These are phyloP conservation scores for Galerucella nymphaeae DNA, from an alignment of 2,888 invertebrate species.

Conservation along the genomic window DNA sequence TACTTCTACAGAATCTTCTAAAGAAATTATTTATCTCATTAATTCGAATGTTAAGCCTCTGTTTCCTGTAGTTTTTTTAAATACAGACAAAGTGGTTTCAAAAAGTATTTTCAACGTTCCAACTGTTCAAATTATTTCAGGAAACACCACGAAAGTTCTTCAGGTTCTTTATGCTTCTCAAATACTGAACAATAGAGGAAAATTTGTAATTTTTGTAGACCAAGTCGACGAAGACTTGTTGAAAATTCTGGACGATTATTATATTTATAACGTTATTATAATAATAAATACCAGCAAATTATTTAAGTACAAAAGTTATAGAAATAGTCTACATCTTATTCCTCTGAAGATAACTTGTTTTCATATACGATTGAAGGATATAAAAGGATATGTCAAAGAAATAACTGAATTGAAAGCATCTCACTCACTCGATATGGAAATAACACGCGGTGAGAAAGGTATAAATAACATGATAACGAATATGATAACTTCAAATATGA, in stretches of 20 bases:
- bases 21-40: background rate
- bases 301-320: background rate
- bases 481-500: background rate
- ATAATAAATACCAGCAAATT: background rate
- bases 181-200: background rate
- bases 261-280: conserved; percentile 7
- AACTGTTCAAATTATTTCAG: background rate
- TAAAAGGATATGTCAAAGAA: background rate
- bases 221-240: background rate
- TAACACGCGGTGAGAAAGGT: background rate
- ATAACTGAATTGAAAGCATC: background rate
- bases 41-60: background rate
- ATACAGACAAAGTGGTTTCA: background rate
- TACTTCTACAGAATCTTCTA: background rate
- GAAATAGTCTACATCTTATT: background rate
- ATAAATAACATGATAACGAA: background rate
- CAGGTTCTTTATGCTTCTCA: background rate
- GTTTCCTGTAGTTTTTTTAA: background rate
- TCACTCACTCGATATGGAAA: background rate
- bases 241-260: conserved; percentile 2
- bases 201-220: conserved; percentile 1
- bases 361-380: background rate
- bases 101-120: background rate
- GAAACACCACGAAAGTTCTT: background rate
- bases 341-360: background rate